Evolutionary conservation across 64 coral and sea anemone genomes (phyloP), one percentile per base, ranked within the genome.

Genomic region (Actinia tenebrosa): DNA sequence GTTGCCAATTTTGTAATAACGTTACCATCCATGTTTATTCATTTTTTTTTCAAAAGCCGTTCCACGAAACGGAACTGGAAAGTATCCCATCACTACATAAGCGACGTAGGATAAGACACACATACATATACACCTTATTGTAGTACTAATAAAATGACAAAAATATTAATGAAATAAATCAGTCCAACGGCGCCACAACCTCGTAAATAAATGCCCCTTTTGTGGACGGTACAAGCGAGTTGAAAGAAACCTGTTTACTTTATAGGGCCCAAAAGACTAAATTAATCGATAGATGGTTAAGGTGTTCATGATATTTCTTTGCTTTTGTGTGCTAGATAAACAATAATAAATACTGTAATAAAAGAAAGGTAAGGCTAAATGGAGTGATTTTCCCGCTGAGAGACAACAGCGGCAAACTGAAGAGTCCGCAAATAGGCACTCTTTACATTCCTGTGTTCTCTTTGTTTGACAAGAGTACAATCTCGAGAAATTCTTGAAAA

Each of bases 271-370:
- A 89, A 80, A 89, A 89, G 90, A 87, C 87, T 91, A 60, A 95
- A 92, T 92, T 92, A 92, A 92, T 95, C 87, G 90, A 95, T 95
- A 92, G 87, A 89, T 87, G 64, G 90, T 69, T 87, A 92, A 95
- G 84, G 88, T 84, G 90, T 89, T 92, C 83, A 84, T 61, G 80
- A 95, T 80, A 86, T 87, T 95, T 81, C 79, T 95, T 92, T 87
- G 87, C 90, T 77, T 92, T 95, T 95, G 90, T 95, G 90, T 77
- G 81, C 84, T 95, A 89, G 86, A 86, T 89, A 92, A 95, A 95
- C 94, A 95, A 62, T 60, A 62, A 80, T 81, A 77, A 72, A 92
- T 80, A 80, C 25, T 89, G 88, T 92, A 89, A 92, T 62, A 89
- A 84, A 87, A 47, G 86, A 84, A 58, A 53, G 53, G 18, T 20